Base-by-base conservation (phyloP, 1,140 invertebrate genomes). In the Alviniconcha marisindica region DNA sequence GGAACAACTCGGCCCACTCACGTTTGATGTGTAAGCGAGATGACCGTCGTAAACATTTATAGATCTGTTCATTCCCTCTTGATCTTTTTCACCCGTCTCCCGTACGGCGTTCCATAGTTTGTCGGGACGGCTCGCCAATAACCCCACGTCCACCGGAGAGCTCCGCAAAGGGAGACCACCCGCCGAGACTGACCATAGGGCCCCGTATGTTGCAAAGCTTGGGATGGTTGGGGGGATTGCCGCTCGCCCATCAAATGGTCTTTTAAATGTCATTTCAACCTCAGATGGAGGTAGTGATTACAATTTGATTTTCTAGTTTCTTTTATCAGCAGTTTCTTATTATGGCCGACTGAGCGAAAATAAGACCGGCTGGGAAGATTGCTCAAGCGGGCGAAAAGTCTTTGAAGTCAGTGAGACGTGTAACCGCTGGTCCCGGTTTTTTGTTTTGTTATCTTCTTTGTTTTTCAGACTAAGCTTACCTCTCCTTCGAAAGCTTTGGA, bases 11-110 rank as follows among this genome's bases (percentile, higher is more conserved):
- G 38, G 10, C 73, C 14, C 38, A 38, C 36, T 28, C 36, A n/a
- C 73, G 73, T 76, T 76, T 76, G 73, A 76, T 42, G 73, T 76
- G 24, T 44, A 42, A 44, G 38, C 28, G 38, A 76, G 40, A 76
- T n/a, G 73, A 44, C 10, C n/a, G 73, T n/a, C 73, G 73, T 76
- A 76, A 76, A 76, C 33, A 24, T 76, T 76, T 76, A 76, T 76
- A 24, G 69, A 28, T 18, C 28, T 0, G 18, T 44, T 71, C 31
- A 36, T 38, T 18, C 5, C 38, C 69, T 71, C 33, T 71, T 71
- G 73, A 44, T 76, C 73, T 76, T 63, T 63, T 63, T 63, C 60
- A 63, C 21, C 24, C 60, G 7, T 31, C 7, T 63, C 21, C 21
- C 60, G 60, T 24, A 14, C 60, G 60, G 21, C 60, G 5, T 31